Base-by-base conservation (phyloP, 2,797 vertebrate species). In the Mormyrops attenuatus region DNA sequence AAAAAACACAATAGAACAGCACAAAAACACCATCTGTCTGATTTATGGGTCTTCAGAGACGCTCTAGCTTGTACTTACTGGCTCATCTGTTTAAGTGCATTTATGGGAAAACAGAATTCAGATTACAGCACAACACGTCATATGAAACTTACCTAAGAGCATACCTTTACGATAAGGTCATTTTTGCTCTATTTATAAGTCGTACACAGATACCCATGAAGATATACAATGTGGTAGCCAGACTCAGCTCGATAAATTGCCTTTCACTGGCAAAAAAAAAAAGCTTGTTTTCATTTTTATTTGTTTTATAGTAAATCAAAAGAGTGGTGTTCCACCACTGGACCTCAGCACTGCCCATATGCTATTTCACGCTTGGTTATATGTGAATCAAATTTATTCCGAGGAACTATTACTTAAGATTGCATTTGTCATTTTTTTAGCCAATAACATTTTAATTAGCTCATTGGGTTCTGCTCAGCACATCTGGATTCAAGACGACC, bases 361-460 rank as follows among this genome's bases (percentile, higher is more conserved):
- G 95, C 95, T 95, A 96, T 96, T 96, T 96, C 95, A 96, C 93
- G 95, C 96, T 96, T 93, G 88, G 93, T 93, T 95, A 94, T 93
- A 94, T 96, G 95, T 95, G 94, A 96, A 96, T 96, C 95, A 95
- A 94, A 96, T 96, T 96, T 93, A 95, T 96, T 96, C 93, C 92
- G 88, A 93, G 94, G 93, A 96, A 95, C 95, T 96, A 96, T 96
- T 96, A 96, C 94, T 94, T 92, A 94, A 95, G 94, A 95, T 95
- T 95, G 93, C 92, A 93, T 91, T 90, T 92, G 1, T 52, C 50
- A 60, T 84, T 47, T 30, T 30, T 44, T 44, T 89, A 85, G 82
- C 90, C 93, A 95, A 94, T 94, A 95, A 95, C 93, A 94, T 94
- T 94, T 95, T 94, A 95, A 95, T 95, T 93, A 95, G 94, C 95